Conservation (phyloP, 2,888 invertebrate genomes). For the Drosophila fungiperda region DNA sequence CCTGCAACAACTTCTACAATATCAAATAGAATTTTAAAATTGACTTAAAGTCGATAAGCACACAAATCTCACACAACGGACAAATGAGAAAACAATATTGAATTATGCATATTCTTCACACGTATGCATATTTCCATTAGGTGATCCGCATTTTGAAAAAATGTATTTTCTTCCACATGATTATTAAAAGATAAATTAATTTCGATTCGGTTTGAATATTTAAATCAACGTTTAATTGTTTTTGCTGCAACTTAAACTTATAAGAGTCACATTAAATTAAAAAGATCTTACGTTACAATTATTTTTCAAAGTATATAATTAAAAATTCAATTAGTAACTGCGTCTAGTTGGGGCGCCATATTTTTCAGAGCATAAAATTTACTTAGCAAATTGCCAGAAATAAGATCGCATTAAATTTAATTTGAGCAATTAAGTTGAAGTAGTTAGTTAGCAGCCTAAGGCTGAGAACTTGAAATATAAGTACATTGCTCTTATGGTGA, state of each 20-base stretch:
- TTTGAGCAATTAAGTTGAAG: neutral
- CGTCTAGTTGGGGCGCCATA: neutral
- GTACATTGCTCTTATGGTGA: neutral
- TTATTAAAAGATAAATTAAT: neutral
- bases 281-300: neutral
- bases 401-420: neutral
- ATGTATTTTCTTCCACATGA: neutral
- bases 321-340: neutral
- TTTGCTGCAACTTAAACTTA: neutral
- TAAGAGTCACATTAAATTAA: neutral
- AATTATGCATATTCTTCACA: neutral
- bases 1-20: neutral
- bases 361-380: neutral
- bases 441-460: neutral
- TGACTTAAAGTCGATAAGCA: neutral
- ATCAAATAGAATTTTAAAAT: neutral
- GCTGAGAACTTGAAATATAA: neutral
- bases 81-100: neutral
- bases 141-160: neutral
- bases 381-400: neutral
- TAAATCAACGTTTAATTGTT: neutral
- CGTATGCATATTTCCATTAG: neutral
- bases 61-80: neutral
- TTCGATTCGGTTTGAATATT: neutral
- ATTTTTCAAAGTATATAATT: neutral